phyloP scores from a whole-genome alignment of 2,113 vertebrate species.

The Phoxinus phoxinus region DNA sequence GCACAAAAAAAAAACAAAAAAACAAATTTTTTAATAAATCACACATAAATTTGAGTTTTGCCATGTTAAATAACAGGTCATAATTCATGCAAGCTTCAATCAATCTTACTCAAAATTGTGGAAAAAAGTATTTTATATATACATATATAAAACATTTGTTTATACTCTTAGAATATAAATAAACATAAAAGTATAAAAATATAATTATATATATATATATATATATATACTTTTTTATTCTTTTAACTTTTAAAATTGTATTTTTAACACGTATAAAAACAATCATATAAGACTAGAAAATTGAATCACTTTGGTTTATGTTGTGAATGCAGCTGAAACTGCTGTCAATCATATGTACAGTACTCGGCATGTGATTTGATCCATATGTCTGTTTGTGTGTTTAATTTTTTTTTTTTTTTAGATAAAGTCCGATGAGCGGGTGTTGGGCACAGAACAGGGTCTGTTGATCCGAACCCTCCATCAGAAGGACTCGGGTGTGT shows the following conservation, averaged over 20 bases:
- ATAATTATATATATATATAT: no score
- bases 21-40: neutral
- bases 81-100: neutral
- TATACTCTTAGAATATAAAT: no score
- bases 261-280: no score
- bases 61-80: neutral
- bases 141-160: no score
- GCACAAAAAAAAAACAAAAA: neutral
- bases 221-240: no score
- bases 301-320: neutral
- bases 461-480: constrained; percentile 88
- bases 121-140: no score
- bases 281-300: no score
- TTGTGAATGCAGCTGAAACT: neutral
- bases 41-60: neutral
- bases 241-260: no score
- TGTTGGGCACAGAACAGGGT: constrained; percentile 91
- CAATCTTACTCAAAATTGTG: neutral
- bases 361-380: neutral
- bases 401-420: constrained; percentile 53
- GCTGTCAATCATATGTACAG: neutral
- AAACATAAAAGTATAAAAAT: no score
- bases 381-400: neutral
- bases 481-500: constrained; percentile 86
- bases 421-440: constrained; percentile 86